These are phyloP conservation scores for Ptychochromis oligacanthus DNA, from an alignment of 2,113 vertebrate species.

Conservation along the genomic window DNA sequence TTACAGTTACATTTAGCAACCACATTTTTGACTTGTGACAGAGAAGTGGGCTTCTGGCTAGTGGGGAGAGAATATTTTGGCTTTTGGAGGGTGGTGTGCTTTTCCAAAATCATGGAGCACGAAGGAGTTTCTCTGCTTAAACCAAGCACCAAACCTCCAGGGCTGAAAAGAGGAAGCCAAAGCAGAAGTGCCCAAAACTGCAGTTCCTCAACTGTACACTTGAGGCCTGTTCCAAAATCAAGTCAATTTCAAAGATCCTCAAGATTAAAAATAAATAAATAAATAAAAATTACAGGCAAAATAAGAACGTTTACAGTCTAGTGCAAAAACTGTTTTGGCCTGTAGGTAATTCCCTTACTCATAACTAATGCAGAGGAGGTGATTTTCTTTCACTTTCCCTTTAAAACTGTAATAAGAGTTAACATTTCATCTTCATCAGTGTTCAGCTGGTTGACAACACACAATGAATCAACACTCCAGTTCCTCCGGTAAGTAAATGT, in stretches of 20 bases:
- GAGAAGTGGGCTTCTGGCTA: too few relatives aligned
- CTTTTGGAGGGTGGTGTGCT: neutral
- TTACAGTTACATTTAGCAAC: too few relatives aligned
- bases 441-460: neutral
- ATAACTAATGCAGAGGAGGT: too few relatives aligned
- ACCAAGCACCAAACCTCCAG: neutral
- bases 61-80: too few relatives aligned
- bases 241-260: neutral
- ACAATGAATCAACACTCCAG: neutral
- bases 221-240: neutral
- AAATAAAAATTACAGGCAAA: neutral
- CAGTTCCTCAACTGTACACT: neutral
- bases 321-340: too few relatives aligned
- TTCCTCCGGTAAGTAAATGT: accelerated
- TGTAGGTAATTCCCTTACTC: too few relatives aligned
- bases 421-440: too few relatives aligned
- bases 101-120: neutral
- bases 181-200: neutral
- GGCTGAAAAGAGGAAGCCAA: neutral
- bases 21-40: too few relatives aligned
- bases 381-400: too few relatives aligned
- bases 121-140: neutral
- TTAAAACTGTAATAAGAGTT: too few relatives aligned
- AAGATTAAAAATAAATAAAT: neutral
- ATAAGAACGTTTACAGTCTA: neutral